Conservation (phyloP, 2,888 invertebrate genomes). For the Prosopocoilus inquinatus region DNA sequence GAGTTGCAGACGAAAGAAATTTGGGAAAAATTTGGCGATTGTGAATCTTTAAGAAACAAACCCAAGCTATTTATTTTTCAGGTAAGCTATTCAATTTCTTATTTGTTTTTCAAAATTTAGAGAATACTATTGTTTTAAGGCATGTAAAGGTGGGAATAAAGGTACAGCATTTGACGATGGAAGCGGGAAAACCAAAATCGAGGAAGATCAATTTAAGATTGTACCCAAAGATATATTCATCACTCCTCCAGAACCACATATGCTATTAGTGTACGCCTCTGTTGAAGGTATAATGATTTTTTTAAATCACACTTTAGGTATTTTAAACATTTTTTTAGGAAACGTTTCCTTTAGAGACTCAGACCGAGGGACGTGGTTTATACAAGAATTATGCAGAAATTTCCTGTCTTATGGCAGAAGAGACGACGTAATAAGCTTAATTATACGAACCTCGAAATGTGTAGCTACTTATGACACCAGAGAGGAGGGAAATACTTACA, state of each 20-base stretch:
- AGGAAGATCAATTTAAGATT: too few species aligned
- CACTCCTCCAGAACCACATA: too few species aligned
- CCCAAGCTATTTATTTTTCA: constrained; percentile 46
- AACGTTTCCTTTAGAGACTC: constrained; percentile 33
- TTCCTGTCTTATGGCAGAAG: constrained; percentile 39
- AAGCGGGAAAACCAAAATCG: too few species aligned
- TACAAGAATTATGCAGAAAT: constrained; percentile 45
- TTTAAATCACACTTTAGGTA: too few species aligned
- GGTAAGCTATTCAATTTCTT: too few species aligned
- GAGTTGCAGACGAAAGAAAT: constrained; percentile 30
- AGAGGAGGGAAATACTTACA: background rate
- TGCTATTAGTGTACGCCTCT: too few species aligned
- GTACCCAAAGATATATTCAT: too few species aligned
- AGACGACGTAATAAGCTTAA: constrained; percentile 41
- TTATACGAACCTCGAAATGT: constrained; percentile 42
- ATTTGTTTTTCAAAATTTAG: too few species aligned
- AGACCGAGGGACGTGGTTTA: constrained; percentile 45
- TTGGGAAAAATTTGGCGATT: constrained; percentile 33
- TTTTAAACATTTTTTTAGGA: constrained; percentile 32
- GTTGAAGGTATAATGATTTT: too few species aligned
- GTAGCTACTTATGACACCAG: constrained; percentile 34
- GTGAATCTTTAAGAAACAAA: constrained; percentile 33
- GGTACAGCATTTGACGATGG: too few species aligned
- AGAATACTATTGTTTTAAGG: too few species aligned
- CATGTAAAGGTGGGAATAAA: too few species aligned